Evolutionary conservation across 2,113 vertebrate genomes (phyloP), one percentile per base, ranked within the genome.

Genomic region (Ceuthmochares aereus): DNA sequence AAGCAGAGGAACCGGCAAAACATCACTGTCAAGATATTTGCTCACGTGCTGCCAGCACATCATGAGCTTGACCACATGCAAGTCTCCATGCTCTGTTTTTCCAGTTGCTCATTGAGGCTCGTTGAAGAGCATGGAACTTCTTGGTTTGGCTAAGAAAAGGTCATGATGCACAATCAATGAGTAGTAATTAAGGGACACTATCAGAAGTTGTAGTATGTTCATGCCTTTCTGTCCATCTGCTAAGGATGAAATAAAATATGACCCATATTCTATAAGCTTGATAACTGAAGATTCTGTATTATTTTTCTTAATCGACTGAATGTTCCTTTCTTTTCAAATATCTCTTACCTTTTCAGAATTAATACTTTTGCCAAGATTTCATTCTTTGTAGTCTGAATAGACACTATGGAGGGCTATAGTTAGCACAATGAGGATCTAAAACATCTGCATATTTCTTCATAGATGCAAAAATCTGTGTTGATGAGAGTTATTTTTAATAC

Each of bases 401-500:
- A 73, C 26, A 56, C 12, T 40, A n/a, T 5, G 3, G 22, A 49
- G 6, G 14, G 6, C 42, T 90, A 55, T 29, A 43, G 32, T 58
- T 66, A 43, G 14, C 56, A 63, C 25, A 83, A 17, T 7, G 3
- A 6, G 12, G 56, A 93, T 72, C 30, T 78, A 55, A 77, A 69
- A 49, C 12, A 30, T n/a, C 30, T 67, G 5, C 30, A 47, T 27
- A 13, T 42, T 34, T 86, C 54, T 52, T 88, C 55, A 47, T 5
- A 60, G 52, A 60, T 5, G 66, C 4, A 90, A 88, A 87, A 63
- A 64, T 80, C 25, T 62, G 10, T 70, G 27, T 45, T 93, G 36
- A 22, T 92, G 9, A 36, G 32, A 60, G 69, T 58, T 89, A 92
- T 84, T 86, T 84, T 95, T 90, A 93, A 90, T 82, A 56, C 13